Conservation (phyloP, 1,140 invertebrate species). For the Nephila pilipes region DNA sequence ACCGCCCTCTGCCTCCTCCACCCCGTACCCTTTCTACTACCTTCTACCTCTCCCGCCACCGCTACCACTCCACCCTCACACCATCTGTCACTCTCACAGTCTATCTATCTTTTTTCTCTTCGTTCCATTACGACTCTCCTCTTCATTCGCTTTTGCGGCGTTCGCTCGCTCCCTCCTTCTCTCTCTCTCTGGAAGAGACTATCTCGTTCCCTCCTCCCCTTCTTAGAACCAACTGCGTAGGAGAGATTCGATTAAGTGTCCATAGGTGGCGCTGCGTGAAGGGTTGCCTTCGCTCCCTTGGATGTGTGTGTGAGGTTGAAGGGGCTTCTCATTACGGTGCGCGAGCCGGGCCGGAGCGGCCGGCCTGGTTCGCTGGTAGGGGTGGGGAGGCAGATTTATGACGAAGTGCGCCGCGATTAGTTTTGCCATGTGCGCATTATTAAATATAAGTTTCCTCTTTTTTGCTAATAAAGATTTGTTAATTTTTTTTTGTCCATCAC, state of each 20-base stretch:
- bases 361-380: neutral
- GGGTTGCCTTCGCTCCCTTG: neutral
- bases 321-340: conserved; percentile 29
- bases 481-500: no score
- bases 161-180: neutral
- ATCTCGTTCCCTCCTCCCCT: neutral
- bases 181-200: neutral
- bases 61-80: neutral
- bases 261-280: conserved; percentile 43
- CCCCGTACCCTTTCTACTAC: neutral
- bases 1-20: neutral
- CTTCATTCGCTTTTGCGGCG: neutral
- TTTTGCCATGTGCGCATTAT: neutral
- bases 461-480: no score
- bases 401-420: neutral
- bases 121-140: neutral
- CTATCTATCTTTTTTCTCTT: conserved; percentile 59
- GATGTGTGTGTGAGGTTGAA: neutral
- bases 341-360: neutral
- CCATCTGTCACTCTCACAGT: conserved; percentile 71
- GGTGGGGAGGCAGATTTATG: neutral
- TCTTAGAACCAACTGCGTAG: conserved; percentile 48
- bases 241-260: conserved; percentile 49
- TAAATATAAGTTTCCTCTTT: neutral
- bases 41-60: neutral